These are phyloP conservation scores for Invenusta paracnida DNA, from an alignment of 2,888 invertebrate genomes.

Conservation along the genomic window DNA sequence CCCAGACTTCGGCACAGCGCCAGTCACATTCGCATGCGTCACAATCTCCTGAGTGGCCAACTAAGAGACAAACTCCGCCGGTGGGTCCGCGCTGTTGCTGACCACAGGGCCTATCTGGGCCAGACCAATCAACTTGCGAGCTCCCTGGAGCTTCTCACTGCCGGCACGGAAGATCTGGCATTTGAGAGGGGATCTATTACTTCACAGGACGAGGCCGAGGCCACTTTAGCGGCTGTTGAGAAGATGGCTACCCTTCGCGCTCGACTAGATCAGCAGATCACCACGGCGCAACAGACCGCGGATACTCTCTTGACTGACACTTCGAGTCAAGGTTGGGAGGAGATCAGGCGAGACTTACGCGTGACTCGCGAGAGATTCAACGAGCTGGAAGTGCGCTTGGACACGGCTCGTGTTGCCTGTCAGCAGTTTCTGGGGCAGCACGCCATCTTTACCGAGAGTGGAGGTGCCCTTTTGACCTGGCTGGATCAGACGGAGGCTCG, in stretches of 20 bases:
- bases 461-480: neutral
- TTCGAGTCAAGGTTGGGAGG: neutral
- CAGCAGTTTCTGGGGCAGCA: slow-evolving; percentile 6
- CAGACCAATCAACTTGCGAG: neutral
- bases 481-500: neutral
- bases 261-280: neutral
- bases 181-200: neutral
- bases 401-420: neutral
- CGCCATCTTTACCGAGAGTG: neutral
- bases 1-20: neutral
- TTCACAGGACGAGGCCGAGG: slow-evolving; percentile 2
- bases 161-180: neutral
- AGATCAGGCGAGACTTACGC: neutral
- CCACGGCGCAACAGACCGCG: neutral
- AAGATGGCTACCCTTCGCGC: neutral
- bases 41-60: neutral
- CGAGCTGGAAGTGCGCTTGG: neutral
- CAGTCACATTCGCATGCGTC: neutral
- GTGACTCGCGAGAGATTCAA: neutral
- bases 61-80: neutral
- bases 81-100: neutral
- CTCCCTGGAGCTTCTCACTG: neutral
- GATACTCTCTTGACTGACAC: neutral
- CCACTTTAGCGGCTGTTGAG: neutral
- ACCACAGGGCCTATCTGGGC: neutral